Evolutionary conservation across 2,888 invertebrate species (phyloP).

Genomic region (Muscina levida): DNA sequence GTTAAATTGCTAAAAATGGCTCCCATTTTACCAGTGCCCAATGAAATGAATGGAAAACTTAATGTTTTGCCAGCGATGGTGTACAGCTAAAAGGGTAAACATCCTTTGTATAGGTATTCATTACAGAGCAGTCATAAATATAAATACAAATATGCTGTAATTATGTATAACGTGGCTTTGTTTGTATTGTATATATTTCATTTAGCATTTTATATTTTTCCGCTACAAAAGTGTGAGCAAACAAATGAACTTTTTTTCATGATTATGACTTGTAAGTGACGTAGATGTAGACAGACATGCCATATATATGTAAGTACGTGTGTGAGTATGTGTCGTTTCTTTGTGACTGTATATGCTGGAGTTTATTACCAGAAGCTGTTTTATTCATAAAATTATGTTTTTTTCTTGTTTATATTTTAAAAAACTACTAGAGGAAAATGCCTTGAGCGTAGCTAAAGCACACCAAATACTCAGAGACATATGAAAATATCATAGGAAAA

Average conservation of each 20-base stretch:
- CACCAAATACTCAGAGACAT: conserved; percentile 42
- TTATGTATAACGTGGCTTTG: not conserved
- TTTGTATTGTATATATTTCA: not conserved
- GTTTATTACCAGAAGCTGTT: conserved; percentile 13
- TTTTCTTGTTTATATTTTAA: not conserved
- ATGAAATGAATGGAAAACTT: not conserved
- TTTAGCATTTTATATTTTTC: conserved; percentile 3
- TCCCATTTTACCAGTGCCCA: not conserved
- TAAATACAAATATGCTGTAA: not conserved
- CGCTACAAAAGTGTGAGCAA: not conserved
- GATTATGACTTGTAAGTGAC: not conserved
- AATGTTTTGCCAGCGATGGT: no score
- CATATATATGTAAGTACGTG: no score
- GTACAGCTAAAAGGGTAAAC: no score
- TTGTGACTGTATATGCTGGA: not conserved
- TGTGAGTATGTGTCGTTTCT: not conserved
- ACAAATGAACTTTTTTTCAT: conserved; percentile 9
- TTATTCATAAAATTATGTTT: conserved; percentile 14
- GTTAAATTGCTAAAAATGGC: not conserved
- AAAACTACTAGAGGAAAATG: conserved; percentile 23
- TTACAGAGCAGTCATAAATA: no score
- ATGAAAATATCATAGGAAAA: no score
- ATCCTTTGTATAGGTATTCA: no score
- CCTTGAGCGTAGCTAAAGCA: conserved; percentile 50
- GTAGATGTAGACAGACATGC: conserved; percentile 1